Evolutionary conservation across 2,888 invertebrate species (phyloP), one percentile per base, ranked within the genome.

Genomic region (Bhutanitis thaidina): DNA sequence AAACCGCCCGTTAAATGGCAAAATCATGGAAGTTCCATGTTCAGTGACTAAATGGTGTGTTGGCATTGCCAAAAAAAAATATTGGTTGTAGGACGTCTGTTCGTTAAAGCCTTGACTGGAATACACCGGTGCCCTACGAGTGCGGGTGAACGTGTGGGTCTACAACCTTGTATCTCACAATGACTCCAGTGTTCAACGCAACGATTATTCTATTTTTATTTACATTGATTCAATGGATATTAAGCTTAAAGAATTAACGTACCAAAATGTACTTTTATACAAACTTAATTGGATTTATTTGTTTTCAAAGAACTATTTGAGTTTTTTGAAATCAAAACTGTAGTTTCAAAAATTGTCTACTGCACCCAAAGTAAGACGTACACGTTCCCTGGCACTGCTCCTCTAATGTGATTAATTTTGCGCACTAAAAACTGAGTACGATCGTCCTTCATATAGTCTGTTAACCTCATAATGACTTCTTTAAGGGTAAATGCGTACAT

Each of bases 131-230:
- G 27, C 27, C 27, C 7, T 8, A 27, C 2, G 27, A 8, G 27
- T 8, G 8, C 27, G 27, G 27, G 27, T 74, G 70, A 73, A 72
- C 64, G 75, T 64, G 70, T 73, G 68, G 72, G 67, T 72, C 67
- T 71, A 67, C 69, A 73, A 70, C 73, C 72, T 69, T 64, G 27
- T 27, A 62, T 60, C 57, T 56, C 58, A 55, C 59, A 66, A 60
- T 71, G 71, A 70, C 71, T 66, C 72, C 60, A 54, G 60, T 51
- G 59, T 58, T 61, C 62, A 61, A 49, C 56, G 50, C 43, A 36
- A 55, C 58, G 69, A 67, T 70, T 69, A 70, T 72, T 46, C 45
- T 54, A 54, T 54, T 61, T 62, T 62, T 61, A 54, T 16, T 14
- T 13, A 43, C 20, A 27, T 30, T 34, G 43, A 27, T 25, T 27